phyloP scores from a whole-genome alignment of 2,113 vertebrate species.

The Microcebus lehilahytsara region DNA sequence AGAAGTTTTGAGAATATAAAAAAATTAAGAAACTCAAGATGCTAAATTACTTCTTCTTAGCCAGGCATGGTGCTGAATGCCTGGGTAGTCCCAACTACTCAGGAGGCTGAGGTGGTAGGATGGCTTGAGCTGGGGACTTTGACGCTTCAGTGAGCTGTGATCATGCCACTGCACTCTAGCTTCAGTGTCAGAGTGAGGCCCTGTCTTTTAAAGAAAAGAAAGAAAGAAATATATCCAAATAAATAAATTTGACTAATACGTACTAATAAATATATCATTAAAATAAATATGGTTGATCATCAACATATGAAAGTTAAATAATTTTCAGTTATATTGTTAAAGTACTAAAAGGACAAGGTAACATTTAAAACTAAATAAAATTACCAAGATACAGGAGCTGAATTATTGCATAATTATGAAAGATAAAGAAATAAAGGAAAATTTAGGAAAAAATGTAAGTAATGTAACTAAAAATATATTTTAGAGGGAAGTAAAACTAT shows the following conservation, averaged over 20 bases:
- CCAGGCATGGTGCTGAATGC: too few species aligned
- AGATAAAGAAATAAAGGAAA: neutral
- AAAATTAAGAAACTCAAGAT: neutral
- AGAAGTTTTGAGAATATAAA: neutral
- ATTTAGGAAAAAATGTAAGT: neutral
- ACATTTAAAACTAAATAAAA: neutral
- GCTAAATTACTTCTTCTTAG: neutral
- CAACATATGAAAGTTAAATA: neutral
- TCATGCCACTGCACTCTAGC: too few species aligned
- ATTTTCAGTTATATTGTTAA: neutral
- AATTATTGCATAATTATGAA: neutral
- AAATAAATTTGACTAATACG: neutral
- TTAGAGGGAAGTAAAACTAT: neutral
- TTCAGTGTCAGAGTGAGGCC: too few species aligned
- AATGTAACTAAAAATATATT: neutral
- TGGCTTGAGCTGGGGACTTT: too few species aligned
- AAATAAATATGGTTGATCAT: neutral
- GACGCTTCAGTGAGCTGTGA: too few species aligned
- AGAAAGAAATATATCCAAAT: too few species aligned
- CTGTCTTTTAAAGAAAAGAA: too few species aligned
- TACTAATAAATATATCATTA: neutral
- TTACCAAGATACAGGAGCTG: neutral
- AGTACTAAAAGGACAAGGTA: neutral
- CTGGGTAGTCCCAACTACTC: too few species aligned
- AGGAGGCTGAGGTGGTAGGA: too few species aligned